These are phyloP conservation scores for Prionace glauca DNA, from an alignment of 2,797 vertebrate genomes.

Conservation along the genomic window DNA sequence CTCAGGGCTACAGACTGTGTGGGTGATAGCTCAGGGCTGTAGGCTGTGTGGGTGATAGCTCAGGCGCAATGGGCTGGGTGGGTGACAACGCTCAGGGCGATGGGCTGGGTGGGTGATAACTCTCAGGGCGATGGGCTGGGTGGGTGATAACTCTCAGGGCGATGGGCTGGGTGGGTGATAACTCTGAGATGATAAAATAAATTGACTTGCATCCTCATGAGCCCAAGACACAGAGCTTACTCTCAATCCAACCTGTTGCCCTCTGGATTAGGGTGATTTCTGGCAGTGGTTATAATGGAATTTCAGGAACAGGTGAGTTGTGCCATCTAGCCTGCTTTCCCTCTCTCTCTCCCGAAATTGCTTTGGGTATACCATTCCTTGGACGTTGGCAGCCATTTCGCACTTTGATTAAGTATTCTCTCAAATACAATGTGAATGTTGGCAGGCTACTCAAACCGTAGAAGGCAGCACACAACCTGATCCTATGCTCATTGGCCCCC, in stretches of 20 bases:
- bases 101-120: too few relatives aligned
- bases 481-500: neutral
- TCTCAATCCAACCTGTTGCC: neutral
- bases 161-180: too few relatives aligned
- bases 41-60: too few relatives aligned
- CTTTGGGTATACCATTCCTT: neutral
- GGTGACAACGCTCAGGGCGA: too few relatives aligned
- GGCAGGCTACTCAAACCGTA: neutral
- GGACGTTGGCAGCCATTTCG: neutral
- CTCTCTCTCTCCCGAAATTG: neutral
- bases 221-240: neutral
- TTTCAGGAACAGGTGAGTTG: neutral
- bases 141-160: too few relatives aligned
- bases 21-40: too few relatives aligned
- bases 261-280: neutral
- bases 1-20: too few relatives aligned
- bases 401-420: neutral
- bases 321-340: neutral
- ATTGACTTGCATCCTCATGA: neutral
- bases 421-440: neutral
- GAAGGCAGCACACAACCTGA: too few relatives aligned
- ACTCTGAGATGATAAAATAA: neutral
- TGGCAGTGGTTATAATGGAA: neutral
- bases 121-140: too few relatives aligned
- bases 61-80: too few relatives aligned